Base-by-base conservation (phyloP, 1,140 invertebrate genomes). In the Drosophila carrolli region DNA sequence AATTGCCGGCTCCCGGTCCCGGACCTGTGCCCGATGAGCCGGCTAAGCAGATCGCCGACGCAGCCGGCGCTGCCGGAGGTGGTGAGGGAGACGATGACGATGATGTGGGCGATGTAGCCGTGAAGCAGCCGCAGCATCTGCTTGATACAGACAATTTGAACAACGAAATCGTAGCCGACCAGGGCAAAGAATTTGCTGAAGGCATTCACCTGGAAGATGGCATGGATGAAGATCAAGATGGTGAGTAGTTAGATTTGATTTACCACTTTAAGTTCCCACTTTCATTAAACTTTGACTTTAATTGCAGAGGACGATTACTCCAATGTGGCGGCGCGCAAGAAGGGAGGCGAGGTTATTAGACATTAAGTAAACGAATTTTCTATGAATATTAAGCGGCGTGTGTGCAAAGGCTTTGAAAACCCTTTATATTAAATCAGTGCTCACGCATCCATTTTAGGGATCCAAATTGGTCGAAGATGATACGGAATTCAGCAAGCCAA, bases 201-300 rank as follows among this genome's bases (percentile, higher is more conserved):
- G 91, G 77, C 19, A 58, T 92, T 41, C 89, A 83, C 71, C 51
- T 92, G 8, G 90, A 92, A 35, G 91, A 92, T 44, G 78, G 68
- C 47, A 68, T 91, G n/a, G 91, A 92, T 47, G 91, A 92, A 37
- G 90, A 91, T 60, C 88, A 90, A 63, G 91, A 92, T 77, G 91
- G 91, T 92, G 55, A 70, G 53, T 61, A 13, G 37, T 27, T 35
- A 0, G 1, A 14, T 3, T 11, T 9, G 3, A n/a, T 35, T 46
- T n/a, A 7, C 8, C 23, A 23, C 23, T 23, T 23, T 23, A 23
- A 23, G 2, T 23, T 23, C 4, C 23, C 0, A 23, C 23, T 23
- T 23, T 23, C 23, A 23, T 23, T 3, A 8, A 13, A 8, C 13
- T 5, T 14, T 11, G 1, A 5, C 9, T 16, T 0, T 7, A 48